Percentiles rank a stretch among this genome's conserved stretches.
phyloP scores from a whole-genome alignment of 2,888 invertebrate genomes.

The Elysia crispata region DNA sequence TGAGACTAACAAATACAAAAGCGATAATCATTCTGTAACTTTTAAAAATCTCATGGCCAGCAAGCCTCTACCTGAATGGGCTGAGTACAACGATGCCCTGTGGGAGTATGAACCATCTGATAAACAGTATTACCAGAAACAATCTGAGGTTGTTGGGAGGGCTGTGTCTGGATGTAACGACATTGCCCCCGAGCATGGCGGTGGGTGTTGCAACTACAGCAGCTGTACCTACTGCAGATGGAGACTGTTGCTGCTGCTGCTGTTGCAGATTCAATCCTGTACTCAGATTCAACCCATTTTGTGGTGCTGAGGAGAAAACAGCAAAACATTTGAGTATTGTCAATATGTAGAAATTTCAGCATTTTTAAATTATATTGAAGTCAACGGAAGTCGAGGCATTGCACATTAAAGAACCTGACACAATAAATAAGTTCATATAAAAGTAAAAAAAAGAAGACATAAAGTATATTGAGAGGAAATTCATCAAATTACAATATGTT shows the following conservation, averaged over 20 bases:
- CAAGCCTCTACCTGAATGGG: conserved; percentile 76
- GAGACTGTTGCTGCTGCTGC: neutral
- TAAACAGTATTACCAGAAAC: conserved; percentile 78
- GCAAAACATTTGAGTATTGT: too few species aligned
- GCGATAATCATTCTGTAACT: too few species aligned
- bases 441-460: too few species aligned
- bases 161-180: conserved; percentile 34
- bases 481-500: too few species aligned
- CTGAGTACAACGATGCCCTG: conserved; percentile 79
- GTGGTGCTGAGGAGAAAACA: neutral
- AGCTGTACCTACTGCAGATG: conserved; percentile 12
- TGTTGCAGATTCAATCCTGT: conserved; percentile 26
- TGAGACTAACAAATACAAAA: too few species aligned
- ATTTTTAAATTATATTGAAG: too few species aligned
- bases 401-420: too few species aligned
- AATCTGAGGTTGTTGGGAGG: conserved; percentile 55
- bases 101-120: conserved; percentile 79
- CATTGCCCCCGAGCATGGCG: conserved; percentile 39
- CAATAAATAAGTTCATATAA: too few species aligned
- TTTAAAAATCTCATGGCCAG: too few species aligned
- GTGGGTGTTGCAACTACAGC: conserved; percentile 37
- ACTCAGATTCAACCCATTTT: conserved; percentile 28
- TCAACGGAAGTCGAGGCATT: too few species aligned
- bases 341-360: too few species aligned
- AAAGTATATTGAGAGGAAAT: too few species aligned